Percentiles rank a stretch among this genome's conserved stretches.
phyloP scores from a whole-genome alignment of 2,888 invertebrate species.

The Agrochola lychnidis region DNA sequence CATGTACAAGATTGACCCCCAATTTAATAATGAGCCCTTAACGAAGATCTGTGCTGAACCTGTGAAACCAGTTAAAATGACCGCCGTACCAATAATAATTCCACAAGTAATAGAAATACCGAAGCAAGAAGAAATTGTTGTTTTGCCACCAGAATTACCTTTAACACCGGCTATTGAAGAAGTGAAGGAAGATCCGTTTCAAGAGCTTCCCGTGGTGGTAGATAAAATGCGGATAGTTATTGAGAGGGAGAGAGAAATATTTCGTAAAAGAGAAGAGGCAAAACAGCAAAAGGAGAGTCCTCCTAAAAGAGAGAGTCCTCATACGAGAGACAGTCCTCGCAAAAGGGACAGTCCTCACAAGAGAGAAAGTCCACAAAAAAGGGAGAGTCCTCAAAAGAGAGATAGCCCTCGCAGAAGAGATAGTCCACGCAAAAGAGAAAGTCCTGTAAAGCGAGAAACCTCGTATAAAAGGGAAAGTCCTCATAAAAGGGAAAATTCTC shows the following conservation, averaged over 20 bases:
- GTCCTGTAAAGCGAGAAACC: conserved; percentile 60
- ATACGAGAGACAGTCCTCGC: conserved; percentile 62
- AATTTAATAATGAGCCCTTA: conserved; percentile 72
- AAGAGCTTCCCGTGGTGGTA: conserved; percentile 33
- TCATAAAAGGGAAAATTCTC: conserved; percentile 52
- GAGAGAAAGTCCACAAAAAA: conserved; percentile 58
- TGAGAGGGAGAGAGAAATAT: conserved; percentile 54
- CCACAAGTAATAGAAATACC: conserved; percentile 66
- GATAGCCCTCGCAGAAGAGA: conserved; percentile 66
- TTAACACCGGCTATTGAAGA: conserved; percentile 50
- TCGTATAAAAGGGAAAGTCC: conserved; percentile 55
- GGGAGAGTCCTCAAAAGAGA: conserved; percentile 65
- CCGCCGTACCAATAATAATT: conserved; percentile 57
- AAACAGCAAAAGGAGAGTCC: conserved; percentile 65
- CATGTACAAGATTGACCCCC: conserved; percentile 83
- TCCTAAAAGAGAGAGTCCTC: conserved; percentile 65
- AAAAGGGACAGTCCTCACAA: conserved; percentile 67
- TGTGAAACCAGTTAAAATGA: conserved; percentile 12
- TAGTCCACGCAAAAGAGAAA: conserved; percentile 54
- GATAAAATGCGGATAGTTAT: conserved; percentile 50
- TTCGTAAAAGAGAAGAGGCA: conserved; percentile 64
- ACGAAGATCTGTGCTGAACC: conserved; percentile 72
- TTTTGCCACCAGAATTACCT: conserved; percentile 41
- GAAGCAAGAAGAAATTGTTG: conserved; percentile 52
- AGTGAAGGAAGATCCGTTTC: conserved; percentile 46